Conservation (phyloP, 2,113 vertebrate genomes). For the Mormyrus lacerda region DNA sequence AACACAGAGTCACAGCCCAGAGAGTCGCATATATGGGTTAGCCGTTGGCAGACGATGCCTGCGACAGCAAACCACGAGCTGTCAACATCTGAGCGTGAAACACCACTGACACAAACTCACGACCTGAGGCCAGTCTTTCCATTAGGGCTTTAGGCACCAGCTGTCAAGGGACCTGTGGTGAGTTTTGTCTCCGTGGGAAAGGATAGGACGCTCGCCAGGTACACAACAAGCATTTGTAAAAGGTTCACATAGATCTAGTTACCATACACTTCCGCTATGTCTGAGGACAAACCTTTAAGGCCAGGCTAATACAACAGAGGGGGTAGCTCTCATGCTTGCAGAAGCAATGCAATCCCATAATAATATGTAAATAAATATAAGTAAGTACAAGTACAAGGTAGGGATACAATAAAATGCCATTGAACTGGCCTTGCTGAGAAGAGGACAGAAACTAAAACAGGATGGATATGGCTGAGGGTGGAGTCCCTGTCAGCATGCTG, state of each 20-base stretch:
- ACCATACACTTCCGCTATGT: neutral
- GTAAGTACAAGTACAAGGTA: neutral
- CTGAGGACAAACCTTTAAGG: neutral
- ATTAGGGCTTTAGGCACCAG: neutral
- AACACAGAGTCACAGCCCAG: neutral
- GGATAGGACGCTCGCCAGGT: neutral
- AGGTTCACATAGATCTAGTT: neutral
- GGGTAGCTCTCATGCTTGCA: neutral
- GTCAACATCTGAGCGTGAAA: neutral
- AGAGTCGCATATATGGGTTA: slow-evolving; percentile 9
- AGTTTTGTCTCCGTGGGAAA: neutral
- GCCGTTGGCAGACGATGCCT: neutral
- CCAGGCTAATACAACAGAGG: neutral
- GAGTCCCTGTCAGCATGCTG: neutral
- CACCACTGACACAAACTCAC: neutral
- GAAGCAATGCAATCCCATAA: neutral
- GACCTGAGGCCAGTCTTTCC: neutral
- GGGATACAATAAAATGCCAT: neutral
- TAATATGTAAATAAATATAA: neutral
- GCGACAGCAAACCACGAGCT: neutral
- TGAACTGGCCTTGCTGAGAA: neutral
- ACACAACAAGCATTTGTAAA: neutral
- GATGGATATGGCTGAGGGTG: neutral
- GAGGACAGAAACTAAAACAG: neutral
- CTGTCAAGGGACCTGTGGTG: neutral